phyloP scores from a whole-genome alignment of 2,888 invertebrate species.

The Yponomeuta sedellus region DNA sequence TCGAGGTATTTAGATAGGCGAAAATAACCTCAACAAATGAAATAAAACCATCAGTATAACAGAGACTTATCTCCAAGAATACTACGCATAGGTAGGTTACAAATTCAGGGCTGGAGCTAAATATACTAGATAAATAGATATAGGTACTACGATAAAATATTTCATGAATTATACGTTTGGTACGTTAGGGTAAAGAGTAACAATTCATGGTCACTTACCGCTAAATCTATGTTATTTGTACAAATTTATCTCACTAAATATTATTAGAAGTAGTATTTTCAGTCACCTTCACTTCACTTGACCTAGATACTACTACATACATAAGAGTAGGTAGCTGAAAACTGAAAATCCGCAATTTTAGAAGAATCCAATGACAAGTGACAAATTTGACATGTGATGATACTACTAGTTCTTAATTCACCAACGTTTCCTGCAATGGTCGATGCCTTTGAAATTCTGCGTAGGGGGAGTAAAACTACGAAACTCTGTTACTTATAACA shows the following conservation, averaged over 20 bases:
- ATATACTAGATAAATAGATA: not conserved
- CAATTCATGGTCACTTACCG: not conserved
- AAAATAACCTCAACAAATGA: not conserved
- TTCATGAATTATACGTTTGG: not conserved
- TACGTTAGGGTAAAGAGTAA: not conserved
- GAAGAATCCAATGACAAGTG: not conserved
- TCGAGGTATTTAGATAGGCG: not conserved
- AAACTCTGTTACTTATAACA: not conserved
- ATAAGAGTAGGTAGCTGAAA: too few species aligned
- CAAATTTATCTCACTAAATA: not conserved
- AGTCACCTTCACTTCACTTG: constrained; percentile 1
- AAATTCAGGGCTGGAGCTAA: constrained; percentile 1
- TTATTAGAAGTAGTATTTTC: not conserved
- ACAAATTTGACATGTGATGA: not conserved
- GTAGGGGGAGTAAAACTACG: not conserved
- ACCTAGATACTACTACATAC: not conserved
- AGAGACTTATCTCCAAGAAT: not conserved
- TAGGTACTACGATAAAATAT: not conserved
- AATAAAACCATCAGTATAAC: not conserved
- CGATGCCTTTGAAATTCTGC: not conserved
- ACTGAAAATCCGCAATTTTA: not conserved
- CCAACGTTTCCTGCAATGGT: not conserved
- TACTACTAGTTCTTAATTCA: not conserved
- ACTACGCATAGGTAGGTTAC: not conserved
- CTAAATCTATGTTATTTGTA: not conserved